Evolutionary conservation across 2,888 invertebrate genomes (phyloP).

Genomic region (Drosophila prostipennis): DNA sequence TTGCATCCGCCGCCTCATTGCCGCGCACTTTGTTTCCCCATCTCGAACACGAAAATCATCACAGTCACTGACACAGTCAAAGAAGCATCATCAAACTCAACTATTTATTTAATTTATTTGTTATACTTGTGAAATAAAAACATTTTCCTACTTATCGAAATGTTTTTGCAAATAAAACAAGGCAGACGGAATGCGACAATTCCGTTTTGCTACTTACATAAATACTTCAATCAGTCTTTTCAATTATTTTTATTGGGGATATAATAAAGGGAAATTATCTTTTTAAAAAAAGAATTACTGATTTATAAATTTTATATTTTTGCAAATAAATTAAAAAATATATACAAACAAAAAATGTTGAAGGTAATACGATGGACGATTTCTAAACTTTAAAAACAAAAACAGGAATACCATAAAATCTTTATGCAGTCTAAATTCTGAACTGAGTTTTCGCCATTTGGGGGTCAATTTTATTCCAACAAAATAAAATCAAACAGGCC

Average conservation of each 20-base stretch:
- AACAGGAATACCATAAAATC: too few relatives aligned
- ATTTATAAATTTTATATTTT: too few relatives aligned
- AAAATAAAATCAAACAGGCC: too few relatives aligned
- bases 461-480: too few relatives aligned
- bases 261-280: too few relatives aligned
- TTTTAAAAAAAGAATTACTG: too few relatives aligned
- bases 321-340: too few relatives aligned
- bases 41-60: slow-evolving; percentile 15
- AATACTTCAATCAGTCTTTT: background rate
- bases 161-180: slow-evolving; percentile 65
- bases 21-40: slow-evolving; percentile 35
- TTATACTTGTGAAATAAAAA: slow-evolving; percentile 59
- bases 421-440: too few relatives aligned
- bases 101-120: slow-evolving; percentile 74
- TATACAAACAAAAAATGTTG: too few relatives aligned
- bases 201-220: slow-evolving; percentile 26
- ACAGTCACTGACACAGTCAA: slow-evolving; percentile 6
- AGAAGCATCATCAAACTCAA: slow-evolving; percentile 42
- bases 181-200: slow-evolving; percentile 13
- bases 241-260: background rate
- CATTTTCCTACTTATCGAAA: slow-evolving; percentile 55
- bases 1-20: slow-evolving; percentile 31
- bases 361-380: too few relatives aligned
- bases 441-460: too few relatives aligned
- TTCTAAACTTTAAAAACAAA: too few relatives aligned